Base-by-base conservation (phyloP, 1,140 invertebrate species). In the Dreissena rostriformis region DNA sequence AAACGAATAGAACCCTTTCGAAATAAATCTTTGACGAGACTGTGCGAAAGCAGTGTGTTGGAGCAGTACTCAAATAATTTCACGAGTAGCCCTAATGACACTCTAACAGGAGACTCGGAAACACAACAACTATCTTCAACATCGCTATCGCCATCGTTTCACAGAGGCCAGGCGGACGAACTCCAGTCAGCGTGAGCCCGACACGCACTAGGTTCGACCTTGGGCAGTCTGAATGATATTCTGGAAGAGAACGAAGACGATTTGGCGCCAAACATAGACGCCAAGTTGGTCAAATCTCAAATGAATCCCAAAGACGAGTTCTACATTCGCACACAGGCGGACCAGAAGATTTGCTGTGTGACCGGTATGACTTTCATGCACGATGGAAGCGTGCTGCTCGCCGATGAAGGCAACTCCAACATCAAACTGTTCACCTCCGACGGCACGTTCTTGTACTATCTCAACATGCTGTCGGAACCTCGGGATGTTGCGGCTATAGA, bases 401-500 rank as follows among this genome's bases (percentile, higher is more conserved):
- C 77, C 2, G 77, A 79, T 39, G 67, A 79, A 11, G 26, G 65
- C 22, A 79, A 79, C 51, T 39, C 10, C 22, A 79, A 79, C 39
- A 55, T 79, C 1, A 79, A 79, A 28, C n/a, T 79, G 49, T 79
- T 79, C 61, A 52, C 53, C 52, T 29, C 17, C n/a, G 70, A 79
- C 53, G 77, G 65, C 15, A 15, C 57, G 15, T 70, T 28, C 55
- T 6, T 52, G 11, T 12, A 52, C 5, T 55, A 57, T 24, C 17
- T 79, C 12, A 15, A 70, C 19, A 22, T 79, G 29, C n/a, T 39
- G n/a, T 29, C 77, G 14, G 49, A 55, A 28, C 77, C 77, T 29
- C 70, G 77, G 77, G 77, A 79, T 57, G 77, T 79, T 14, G 68
- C 77, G n/a, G 65, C 65, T 15, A 79, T 79, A 8, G 77, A 79